Evolutionary conservation across 2,113 vertebrate species (phyloP).

Genomic region (Polypterus senegalus): DNA sequence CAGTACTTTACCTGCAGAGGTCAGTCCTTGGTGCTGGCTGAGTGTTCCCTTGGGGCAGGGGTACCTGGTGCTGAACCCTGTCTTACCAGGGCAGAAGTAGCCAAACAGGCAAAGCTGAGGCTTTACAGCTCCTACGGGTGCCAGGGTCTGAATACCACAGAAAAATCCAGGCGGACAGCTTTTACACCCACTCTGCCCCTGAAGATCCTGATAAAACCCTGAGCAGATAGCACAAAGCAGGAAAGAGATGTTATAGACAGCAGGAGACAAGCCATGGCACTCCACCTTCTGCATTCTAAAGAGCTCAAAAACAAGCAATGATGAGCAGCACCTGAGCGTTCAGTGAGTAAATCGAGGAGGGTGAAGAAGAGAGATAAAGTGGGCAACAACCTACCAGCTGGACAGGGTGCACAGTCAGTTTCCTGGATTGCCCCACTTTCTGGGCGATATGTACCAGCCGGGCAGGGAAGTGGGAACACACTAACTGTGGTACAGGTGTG

Average conservation of each 20-base stretch:
- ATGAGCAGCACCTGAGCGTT: not conserved
- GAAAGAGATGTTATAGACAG: not conserved
- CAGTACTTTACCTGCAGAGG: slow-evolving; percentile 36
- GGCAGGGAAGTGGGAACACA: slow-evolving; percentile 41
- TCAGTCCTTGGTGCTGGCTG: slow-evolving; percentile 38
- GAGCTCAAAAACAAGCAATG: not conserved
- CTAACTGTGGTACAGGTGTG: slow-evolving; percentile 8
- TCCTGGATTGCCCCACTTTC: slow-evolving; percentile 33
- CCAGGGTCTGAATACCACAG: slow-evolving; percentile 29
- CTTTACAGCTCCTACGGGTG: slow-evolving; percentile 24
- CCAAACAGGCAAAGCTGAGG: slow-evolving; percentile 51
- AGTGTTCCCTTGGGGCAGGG: slow-evolving; percentile 58
- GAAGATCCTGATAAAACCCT: slow-evolving; percentile 56
- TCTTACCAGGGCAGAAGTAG: slow-evolving; percentile 41
- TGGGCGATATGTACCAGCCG: slow-evolving; percentile 38
- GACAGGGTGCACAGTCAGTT: slow-evolving; percentile 46
- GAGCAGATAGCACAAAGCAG: not conserved
- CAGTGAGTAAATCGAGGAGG: too few relatives aligned
- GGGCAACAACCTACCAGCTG: slow-evolving; percentile 31
- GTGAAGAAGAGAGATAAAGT: too few relatives aligned
- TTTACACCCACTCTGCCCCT: slow-evolving; percentile 46
- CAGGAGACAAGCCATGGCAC: not conserved
- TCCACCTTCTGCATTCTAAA: not conserved
- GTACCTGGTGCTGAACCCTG: slow-evolving; percentile 22
- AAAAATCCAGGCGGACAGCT: slow-evolving; percentile 51